Evolutionary conservation across 2,113 vertebrate species (phyloP).

Genomic region (Ammodytes dubius): DNA sequence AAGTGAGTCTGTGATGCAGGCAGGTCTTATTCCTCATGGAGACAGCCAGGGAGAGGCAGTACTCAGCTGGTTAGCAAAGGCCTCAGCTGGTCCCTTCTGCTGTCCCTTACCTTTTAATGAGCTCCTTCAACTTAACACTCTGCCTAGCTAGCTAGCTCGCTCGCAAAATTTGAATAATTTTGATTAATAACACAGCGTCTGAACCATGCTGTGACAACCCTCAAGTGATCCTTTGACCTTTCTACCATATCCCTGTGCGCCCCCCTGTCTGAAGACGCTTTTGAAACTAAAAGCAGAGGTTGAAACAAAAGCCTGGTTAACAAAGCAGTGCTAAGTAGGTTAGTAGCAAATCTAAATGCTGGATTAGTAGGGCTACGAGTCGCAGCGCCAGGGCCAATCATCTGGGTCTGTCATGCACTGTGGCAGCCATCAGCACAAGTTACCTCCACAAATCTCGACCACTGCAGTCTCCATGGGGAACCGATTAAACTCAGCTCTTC

Average conservation of each 20-base stretch:
- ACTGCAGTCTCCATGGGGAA: conserved; percentile 75
- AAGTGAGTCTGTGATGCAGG: conserved; percentile 91
- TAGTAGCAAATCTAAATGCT: conserved; percentile 83
- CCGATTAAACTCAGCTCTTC: conserved; percentile 86
- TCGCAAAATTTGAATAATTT: conserved; percentile 79
- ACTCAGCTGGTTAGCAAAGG: conserved; percentile 70
- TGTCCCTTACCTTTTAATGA: conserved; percentile 85
- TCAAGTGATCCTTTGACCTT: conserved; percentile 60
- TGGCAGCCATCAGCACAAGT: conserved; percentile 89
- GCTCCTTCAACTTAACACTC: conserved; percentile 72
- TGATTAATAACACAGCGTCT: conserved; percentile 78
- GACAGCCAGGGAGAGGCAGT: conserved; percentile 65
- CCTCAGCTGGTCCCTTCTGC: conserved; percentile 86
- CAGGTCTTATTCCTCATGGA: conserved; percentile 82
- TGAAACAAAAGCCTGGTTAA: conserved; percentile 77
- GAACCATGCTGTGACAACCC: conserved; percentile 51
- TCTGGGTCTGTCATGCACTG: conserved; percentile 84
- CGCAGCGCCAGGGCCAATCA: conserved; percentile 83
- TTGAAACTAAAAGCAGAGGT: conserved; percentile 79
- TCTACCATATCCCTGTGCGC: conserved; percentile 63
- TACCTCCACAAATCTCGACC: conserved; percentile 84
- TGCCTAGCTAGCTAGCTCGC: conserved; percentile 57
- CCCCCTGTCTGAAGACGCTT: conserved; percentile 76
- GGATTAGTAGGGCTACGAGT: conserved; percentile 84
- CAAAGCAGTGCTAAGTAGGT: conserved; percentile 76